A percentile compares a stretch with the other conserved stretches of the same genome.
Conservation (phyloP, 2,113 vertebrate species). For the Nothobranchius furzeri region DNA sequence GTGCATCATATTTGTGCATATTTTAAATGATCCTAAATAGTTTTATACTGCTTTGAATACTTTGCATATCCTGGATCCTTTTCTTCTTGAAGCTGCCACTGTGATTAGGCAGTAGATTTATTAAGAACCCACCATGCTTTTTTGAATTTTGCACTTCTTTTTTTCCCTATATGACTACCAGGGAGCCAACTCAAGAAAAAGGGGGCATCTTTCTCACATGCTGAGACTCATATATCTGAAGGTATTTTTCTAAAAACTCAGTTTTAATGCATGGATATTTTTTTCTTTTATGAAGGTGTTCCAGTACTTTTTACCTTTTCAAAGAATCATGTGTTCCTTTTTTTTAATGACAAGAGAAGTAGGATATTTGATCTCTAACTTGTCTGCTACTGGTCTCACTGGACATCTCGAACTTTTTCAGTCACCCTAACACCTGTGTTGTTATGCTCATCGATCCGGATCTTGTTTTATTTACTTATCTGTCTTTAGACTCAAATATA, state of each 20-base stretch:
- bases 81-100: slow-evolving; percentile 27
- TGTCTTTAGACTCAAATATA: slow-evolving; percentile 29
- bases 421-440: slow-evolving; percentile 31
- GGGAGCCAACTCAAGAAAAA: slow-evolving; percentile 76
- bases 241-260: slow-evolving; percentile 67
- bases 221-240: slow-evolving; percentile 77
- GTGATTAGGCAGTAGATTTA: slow-evolving; percentile 24
- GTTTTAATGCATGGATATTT: slow-evolving; percentile 67
- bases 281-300: slow-evolving; percentile 42
- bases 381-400: slow-evolving; percentile 20
- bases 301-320: slow-evolving; percentile 19
- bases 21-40: neutral
- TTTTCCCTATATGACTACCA: slow-evolving; percentile 62
- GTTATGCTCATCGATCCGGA: slow-evolving; percentile 37
- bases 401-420: slow-evolving; percentile 25
- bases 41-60: slow-evolving; percentile 13
- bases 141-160: slow-evolving; percentile 61
- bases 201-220: slow-evolving; percentile 73
- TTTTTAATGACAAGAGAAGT: slow-evolving; percentile 19
- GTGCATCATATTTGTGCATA: neutral
- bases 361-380: slow-evolving; percentile 10
- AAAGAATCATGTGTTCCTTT: slow-evolving; percentile 7
- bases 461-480: slow-evolving; percentile 42
- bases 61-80: slow-evolving; percentile 17
- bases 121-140: slow-evolving; percentile 33